Base-by-base conservation (phyloP, 2,888 invertebrate species). In the Ganaspis brasiliensis region DNA sequence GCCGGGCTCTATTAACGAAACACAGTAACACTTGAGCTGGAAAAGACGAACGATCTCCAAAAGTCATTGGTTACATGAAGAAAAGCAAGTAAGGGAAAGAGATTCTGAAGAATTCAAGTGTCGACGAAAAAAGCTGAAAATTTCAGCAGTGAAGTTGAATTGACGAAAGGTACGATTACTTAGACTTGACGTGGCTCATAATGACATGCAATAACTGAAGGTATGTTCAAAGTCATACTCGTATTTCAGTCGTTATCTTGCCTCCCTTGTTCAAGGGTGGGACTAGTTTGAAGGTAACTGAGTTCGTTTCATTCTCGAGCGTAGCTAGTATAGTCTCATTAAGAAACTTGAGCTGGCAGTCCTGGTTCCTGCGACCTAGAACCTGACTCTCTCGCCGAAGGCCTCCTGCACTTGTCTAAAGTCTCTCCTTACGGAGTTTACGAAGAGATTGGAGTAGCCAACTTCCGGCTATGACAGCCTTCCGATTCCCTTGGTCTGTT, bases 271-370 rank as follows among this genome's bases (percentile, higher is more conserved):
- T n/a, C 8, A 14, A 10, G 21, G 67, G 78, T 78, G 63, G 77
- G 79, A 63, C 40, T 77, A 82, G 80, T 85, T 83, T 83, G 84
- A 84, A 83, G 84, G 78, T 84, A 83, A 86, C 83, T 83, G 86
- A 85, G 85, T 86, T 87, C 85, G 87, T 86, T 88, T 87, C 86
- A 87, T 86, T 86, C 83, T 84, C 82, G 84, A 85, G 85, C 77
- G 80, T 84, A 77, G 83, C 84, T 82, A 84, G n/a, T n/a, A n/a
- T n/a, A n/a, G 85, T 86, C 89, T 89, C 87, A 89, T 89, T 89
- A 88, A 83, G 83, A 82, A 89, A 89, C 89, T 89, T 86, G 88
- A 89, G 85, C 84, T 82, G 72, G 71, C 84, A 81, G 75, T 75
- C 77, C 78, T 76, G 78, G 76, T 45, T 52, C 70, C 72, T 67